Conservation (phyloP, 1,140 invertebrate genomes). For the Dryas iulia region DNA sequence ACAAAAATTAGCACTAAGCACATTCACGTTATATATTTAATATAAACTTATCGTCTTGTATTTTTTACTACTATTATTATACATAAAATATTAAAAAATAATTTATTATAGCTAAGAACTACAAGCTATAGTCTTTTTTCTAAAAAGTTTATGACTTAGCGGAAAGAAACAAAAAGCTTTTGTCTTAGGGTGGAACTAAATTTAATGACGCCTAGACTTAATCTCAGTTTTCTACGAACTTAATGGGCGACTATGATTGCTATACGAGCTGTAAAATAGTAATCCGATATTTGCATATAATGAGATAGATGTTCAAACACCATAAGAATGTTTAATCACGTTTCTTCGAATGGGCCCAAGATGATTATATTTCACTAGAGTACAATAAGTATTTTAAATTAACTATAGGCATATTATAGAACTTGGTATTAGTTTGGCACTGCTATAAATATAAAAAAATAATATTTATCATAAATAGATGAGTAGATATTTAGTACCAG, state of each 20-base stretch:
- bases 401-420: neutral
- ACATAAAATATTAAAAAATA: neutral
- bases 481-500: too few species aligned
- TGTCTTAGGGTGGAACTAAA: neutral
- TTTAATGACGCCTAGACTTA: neutral
- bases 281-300: neutral
- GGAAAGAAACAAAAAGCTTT: neutral
- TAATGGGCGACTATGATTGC: neutral
- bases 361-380: neutral
- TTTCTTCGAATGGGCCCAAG: slow-evolving; percentile 64
- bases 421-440: too few species aligned
- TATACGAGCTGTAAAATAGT: neutral
- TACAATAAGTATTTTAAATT: neutral
- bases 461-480: too few species aligned
- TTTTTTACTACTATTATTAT: neutral
- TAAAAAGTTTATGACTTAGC: neutral
- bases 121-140: neutral
- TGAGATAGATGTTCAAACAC: slow-evolving; percentile 4
- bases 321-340: slow-evolving; percentile 48
- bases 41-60: neutral
- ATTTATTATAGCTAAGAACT: neutral
- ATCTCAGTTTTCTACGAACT: neutral
- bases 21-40: neutral
- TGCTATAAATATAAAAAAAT: too few species aligned
- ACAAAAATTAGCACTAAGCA: neutral